A percentile compares a stretch with the other conserved stretches of the same genome.
Evolutionary conservation across 2,113 vertebrate species (phyloP).

Genomic region (Tragulus kanchil): DNA sequence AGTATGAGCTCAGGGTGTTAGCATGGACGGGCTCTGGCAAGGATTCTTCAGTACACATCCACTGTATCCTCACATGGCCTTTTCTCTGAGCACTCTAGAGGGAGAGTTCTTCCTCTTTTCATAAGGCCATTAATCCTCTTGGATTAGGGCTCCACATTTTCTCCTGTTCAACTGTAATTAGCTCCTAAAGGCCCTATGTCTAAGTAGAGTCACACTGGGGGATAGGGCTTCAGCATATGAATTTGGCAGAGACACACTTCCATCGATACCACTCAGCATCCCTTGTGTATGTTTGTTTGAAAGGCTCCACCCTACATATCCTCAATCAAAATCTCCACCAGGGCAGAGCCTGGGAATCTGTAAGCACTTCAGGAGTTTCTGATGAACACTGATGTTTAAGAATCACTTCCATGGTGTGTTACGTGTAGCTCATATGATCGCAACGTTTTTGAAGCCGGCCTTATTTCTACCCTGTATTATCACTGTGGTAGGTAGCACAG

Average conservation of each 20-base stretch:
- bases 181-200: neutral
- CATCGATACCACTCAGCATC: neutral
- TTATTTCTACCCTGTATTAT: conserved; percentile 16
- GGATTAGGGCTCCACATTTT: neutral
- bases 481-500: neutral
- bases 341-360: neutral
- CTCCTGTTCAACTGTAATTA: neutral
- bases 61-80: neutral
- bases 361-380: neutral
- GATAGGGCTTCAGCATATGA: neutral
- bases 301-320: neutral
- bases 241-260: rapidly evolving
- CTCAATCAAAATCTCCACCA: neutral
- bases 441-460: conserved; percentile 1
- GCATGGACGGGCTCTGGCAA: neutral
- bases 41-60: neutral
- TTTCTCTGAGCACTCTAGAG: neutral
- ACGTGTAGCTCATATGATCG: neutral
- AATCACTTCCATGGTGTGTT: neutral
- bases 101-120: neutral
- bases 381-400: neutral
- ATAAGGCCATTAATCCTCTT: neutral
- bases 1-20: neutral
- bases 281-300: neutral
- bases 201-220: neutral